phyloP scores from a whole-genome alignment of 2,888 invertebrate genomes.

The Empis stercorea region DNA sequence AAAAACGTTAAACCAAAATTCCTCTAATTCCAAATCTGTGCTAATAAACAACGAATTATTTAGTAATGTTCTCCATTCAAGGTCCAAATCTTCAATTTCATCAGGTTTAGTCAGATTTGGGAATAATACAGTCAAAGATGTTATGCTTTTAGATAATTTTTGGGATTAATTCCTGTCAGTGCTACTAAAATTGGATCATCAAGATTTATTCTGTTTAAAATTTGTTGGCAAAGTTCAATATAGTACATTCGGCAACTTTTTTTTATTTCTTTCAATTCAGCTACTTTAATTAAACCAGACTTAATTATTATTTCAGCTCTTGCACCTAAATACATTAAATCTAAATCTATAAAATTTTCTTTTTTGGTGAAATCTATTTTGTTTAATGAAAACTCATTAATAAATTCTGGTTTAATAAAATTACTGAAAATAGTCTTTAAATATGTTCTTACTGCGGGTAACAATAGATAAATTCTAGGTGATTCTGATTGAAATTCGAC shows the following conservation, averaged over 20 bases:
- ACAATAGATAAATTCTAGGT: too few species aligned
- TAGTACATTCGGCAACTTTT: constrained; percentile 6
- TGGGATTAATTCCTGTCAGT: constrained; percentile 5
- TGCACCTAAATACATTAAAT: not conserved
- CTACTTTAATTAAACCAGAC: not conserved
- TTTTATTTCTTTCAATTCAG: constrained; percentile 2
- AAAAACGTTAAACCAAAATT: constrained; percentile 6
- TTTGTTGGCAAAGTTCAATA: constrained; percentile 4
- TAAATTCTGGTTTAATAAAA: too few species aligned
- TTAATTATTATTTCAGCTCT: not conserved
- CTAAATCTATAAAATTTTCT: not conserved
- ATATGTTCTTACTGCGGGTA: too few species aligned
- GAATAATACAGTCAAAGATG: too few species aligned
- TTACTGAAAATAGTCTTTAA: too few species aligned
- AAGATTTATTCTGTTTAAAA: constrained; percentile 6
- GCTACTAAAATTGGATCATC: constrained; percentile 4
- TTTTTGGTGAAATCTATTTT: too few species aligned
- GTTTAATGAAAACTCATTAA: too few species aligned
- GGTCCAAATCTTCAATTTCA: constrained; percentile 7
- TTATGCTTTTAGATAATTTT: not conserved
- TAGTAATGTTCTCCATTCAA: constrained; percentile 7
- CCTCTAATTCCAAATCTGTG: constrained; percentile 4
- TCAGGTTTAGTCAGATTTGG: not conserved
- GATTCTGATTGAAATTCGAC: too few species aligned
- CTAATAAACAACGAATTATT: constrained; percentile 3